Evolutionary conservation across 2,113 vertebrate species (phyloP), one percentile per base, ranked within the genome.

Genomic region (Bungarus multicinctus): DNA sequence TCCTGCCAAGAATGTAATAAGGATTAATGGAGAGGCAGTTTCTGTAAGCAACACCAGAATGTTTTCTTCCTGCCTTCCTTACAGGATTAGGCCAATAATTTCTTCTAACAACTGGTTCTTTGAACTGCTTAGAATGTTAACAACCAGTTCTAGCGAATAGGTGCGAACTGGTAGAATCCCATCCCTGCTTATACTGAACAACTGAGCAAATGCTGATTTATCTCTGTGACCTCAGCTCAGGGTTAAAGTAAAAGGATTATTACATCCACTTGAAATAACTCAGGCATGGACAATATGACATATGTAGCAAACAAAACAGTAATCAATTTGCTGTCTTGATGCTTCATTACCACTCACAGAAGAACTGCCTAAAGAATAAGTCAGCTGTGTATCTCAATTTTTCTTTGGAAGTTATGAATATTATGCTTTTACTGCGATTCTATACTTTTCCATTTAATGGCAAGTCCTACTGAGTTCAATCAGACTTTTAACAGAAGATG

Each of bases 181-280:
- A 47, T 5, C 45, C 45, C 45, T 47, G 45, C 45, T 47, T 47
- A 47, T 87, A 23, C 86, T 0, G 94, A 95, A 89, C 64, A 1
- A 53, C 22, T 81, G 90, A 90, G 88, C 34, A 64, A 94, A 96
- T 43, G 89, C 55, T 96, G 87, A 95, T 96, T 95, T 95, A 93
- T 92, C 9, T 69, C 91, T 93, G 91, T 89, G 7, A 94, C 8
- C 90, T 96, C 60, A 96, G 0, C 0, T 91, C 5, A 22, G 23
- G 52, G 22, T 95, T 96, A 93, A 95, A 94, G 45, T 94, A 94
- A 92, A 18, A 1, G 55, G 93, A 94, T 96, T 96, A 92, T n/a
- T 74, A 14, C 11, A 89, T 69, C 94, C 91, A 52, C 58, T 57
- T 57, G 87, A 91, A 95, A 58, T 93, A 95, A 93, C 0, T 91